phyloP scores from a whole-genome alignment of 1,140 invertebrate species.

The Tribolium castaneum region DNA sequence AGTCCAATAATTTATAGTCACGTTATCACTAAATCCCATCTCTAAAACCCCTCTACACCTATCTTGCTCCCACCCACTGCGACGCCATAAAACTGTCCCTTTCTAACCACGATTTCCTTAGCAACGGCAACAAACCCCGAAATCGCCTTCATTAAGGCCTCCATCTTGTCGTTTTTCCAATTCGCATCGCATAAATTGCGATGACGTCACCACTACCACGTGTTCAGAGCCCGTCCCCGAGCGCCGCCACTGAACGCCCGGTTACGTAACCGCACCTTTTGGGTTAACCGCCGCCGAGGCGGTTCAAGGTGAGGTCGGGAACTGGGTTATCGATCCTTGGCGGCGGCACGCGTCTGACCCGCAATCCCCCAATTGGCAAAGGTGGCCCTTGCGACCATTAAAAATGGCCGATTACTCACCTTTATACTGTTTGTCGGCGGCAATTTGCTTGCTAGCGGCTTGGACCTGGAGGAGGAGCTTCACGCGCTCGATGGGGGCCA shows the following conservation, averaged over 20 bases:
- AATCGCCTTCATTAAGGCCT: no score
- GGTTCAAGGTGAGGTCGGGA: conserved; percentile 4
- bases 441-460: conserved; percentile 86
- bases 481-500: conserved; percentile 91
- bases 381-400: neutral
- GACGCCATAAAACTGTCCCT: no score
- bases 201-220: no score
- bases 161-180: no score
- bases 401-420: conserved; percentile 67
- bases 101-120: no score
- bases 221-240: neutral
- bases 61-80: no score
- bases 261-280: neutral
- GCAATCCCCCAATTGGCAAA: neutral
- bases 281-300: neutral
- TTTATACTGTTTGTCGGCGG: conserved; percentile 84
- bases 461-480: conserved; percentile 92
- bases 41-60: no score
- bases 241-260: neutral
- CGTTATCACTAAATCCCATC: no score
- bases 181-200: no score
- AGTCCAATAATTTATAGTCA: no score
- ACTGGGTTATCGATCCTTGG: conserved; percentile 26
- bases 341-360: conserved; percentile 1
- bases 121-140: no score